Base-by-base conservation (phyloP, 2,888 invertebrate species). In the Diogma glabrata region DNA sequence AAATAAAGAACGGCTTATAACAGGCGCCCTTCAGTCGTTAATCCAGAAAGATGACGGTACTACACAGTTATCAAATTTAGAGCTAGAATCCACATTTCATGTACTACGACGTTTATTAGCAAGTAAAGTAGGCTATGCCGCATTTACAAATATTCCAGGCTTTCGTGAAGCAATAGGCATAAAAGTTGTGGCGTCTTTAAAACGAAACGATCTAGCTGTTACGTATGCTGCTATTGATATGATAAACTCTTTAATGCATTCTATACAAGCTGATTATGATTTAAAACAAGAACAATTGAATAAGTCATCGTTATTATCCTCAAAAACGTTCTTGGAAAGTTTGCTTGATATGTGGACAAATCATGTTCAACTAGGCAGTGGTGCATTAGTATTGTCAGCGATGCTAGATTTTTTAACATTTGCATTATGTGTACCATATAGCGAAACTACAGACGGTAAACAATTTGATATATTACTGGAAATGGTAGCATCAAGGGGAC, bases 321-420 rank as follows among this genome's bases (percentile, higher is more conserved):
- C 91, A 2, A 82, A 87, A 61, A 77, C 83, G 49, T 99, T 99
- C 73, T 75, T 99, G 26, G 94, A 97, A 63, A 90, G 86, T 56
- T 73, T 99, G 55, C 77, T 99, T 22, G 87, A 90, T 59, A 92
- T 94, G 87, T 96, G 97, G 87, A 85, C 88, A 10, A 80, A 76
- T 48, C 95, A 97, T 72, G 91, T 96, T 67, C 81, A 80, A 52
- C 87, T 87, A 55, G 90, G 91, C 49, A 95, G 93, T 51, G 97
- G 97, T 4, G 96, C 97, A 45, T 72, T 99, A 47, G 90, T 99
- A 12, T 89, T 99, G 56, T 88, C 95, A 24, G 91, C 95, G 57
- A 95, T 99, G 95, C 75, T 99, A 66, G 99, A 99, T 71, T 92
- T 99, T 66, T 74, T 99, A 56, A 99, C 97, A 33, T 99, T 96